Base-by-base conservation (phyloP, 2,113 vertebrate genomes). In the Andinoacara biseriatus region DNA sequence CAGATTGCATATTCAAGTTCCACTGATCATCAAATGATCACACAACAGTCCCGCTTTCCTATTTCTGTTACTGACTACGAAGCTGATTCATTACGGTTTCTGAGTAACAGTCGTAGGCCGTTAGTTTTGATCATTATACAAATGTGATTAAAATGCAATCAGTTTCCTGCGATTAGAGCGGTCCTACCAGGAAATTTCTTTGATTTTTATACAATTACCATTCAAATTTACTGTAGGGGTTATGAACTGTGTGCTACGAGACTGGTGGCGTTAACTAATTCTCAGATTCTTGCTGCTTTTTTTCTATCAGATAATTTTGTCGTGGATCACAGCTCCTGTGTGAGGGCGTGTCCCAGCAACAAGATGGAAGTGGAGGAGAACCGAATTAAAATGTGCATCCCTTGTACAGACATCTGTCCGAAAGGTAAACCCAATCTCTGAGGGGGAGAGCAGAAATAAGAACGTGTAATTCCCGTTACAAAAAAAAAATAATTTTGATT, bases 291-390 rank as follows among this genome's bases (percentile, higher is more conserved):
- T 62, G 4, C 9, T 14, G 22, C 14, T 38, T 24, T 75, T 7
- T 43, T 38, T 38, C n/a, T 61, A 22, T 24, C 91, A 99, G 98
- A 99, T 93, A 99, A 99, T 88, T 99, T 99, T 84, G 98, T 99
- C 93, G 98, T 99, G 58, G 98, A 99, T 94, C 97, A 98, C 90
- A 99, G 97, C 92, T 99, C 98, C 20, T 99, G 98, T 74, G 98
- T 99, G 8, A 94, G 98, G 86, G 98, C 98, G 0, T 99, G 98
- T 83, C 98, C 98, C 0, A 99, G 98, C 94, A 99, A 98, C 93
- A 99, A 99, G 94, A 99, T 99, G 98, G 98, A 99, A 77, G 96
- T 99, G 67, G 98, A 99, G 94, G 97, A 99, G 95, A 99, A 98
- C 83, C 96, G 97, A 0, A 96, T 98, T 91, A 99, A 99, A 88